phyloP scores from a whole-genome alignment of 53 echinoderm and acorn worm genomes.

The Arbacia lixula region DNA sequence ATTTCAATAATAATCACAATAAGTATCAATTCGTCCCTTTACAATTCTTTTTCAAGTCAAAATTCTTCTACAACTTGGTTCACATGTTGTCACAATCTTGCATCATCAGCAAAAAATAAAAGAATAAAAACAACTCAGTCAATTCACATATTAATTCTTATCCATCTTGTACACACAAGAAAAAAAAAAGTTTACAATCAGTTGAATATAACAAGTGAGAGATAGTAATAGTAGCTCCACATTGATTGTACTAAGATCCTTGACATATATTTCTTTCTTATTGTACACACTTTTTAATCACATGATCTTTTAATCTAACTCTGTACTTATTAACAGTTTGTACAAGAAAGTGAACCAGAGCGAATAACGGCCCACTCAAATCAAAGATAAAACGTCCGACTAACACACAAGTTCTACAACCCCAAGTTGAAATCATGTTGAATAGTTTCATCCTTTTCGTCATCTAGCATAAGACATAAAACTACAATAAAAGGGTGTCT shows the following conservation, averaged over 20 bases:
- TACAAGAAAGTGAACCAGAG: slow-evolving; percentile 43
- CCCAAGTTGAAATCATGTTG: too few species aligned
- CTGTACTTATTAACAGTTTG: slow-evolving; percentile 47
- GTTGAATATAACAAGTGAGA: slow-evolving; percentile 51
- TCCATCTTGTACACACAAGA: slow-evolving; percentile 46
- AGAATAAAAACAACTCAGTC: slow-evolving; percentile 22
- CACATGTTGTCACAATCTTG: background rate
- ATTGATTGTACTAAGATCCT: slow-evolving; percentile 33
- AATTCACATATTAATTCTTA: slow-evolving; percentile 14
- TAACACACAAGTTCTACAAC: too few species aligned
- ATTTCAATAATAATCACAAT: slow-evolving; percentile 43
- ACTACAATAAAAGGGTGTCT: too few species aligned
- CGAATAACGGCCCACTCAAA: too few species aligned
- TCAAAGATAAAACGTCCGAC: too few species aligned
- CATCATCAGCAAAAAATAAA: slow-evolving; percentile 9
- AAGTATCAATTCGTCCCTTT: slow-evolving; percentile 11
- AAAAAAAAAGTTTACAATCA: slow-evolving; percentile 48
- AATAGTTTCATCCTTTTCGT: too few species aligned
- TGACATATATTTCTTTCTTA: slow-evolving; percentile 46
- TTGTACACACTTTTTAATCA: slow-evolving; percentile 43
- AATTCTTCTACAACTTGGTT: slow-evolving; percentile 23
- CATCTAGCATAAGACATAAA: too few species aligned
- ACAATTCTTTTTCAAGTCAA: background rate
- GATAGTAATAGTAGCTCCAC: slow-evolving; percentile 39
- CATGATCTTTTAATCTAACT: slow-evolving; percentile 20